Evolutionary conservation across 2,797 vertebrate genomes (phyloP).

Genomic region (Galago senegalensis): DNA sequence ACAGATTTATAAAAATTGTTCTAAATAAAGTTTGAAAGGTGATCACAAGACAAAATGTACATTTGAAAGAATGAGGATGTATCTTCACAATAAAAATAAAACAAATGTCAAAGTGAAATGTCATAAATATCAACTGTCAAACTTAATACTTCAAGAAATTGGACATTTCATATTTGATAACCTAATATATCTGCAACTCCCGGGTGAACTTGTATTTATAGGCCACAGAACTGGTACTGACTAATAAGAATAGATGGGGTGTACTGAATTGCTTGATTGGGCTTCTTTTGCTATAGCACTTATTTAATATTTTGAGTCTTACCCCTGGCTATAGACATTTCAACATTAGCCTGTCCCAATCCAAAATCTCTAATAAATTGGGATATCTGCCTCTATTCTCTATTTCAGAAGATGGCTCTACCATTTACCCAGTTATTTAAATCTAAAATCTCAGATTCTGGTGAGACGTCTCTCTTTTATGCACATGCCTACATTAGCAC

Average conservation of each 20-base stretch:
- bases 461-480: neutral
- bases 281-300: neutral
- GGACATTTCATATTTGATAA: too few relatives aligned
- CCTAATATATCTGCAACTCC: neutral
- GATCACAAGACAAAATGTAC: too few relatives aligned
- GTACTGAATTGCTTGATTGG: neutral
- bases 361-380: neutral
- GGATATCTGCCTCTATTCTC: neutral
- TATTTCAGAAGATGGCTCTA: conserved; percentile 34
- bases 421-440: neutral
- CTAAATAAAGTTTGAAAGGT: too few relatives aligned
- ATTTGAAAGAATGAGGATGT: too few relatives aligned
- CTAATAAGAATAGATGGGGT: neutral
- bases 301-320: conserved; percentile 43
- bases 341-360: conserved; percentile 4
- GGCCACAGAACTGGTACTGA: neutral
- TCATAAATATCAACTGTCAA: too few relatives aligned
- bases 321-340: neutral
- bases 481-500: neutral
- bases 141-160: too few relatives aligned
- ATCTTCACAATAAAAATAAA: too few relatives aligned
- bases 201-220: neutral
- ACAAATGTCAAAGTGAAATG: too few relatives aligned
- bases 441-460: neutral
- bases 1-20: too few relatives aligned